Conservation (phyloP, 2,888 invertebrate genomes). For the Fissipunctia ypsillon region DNA sequence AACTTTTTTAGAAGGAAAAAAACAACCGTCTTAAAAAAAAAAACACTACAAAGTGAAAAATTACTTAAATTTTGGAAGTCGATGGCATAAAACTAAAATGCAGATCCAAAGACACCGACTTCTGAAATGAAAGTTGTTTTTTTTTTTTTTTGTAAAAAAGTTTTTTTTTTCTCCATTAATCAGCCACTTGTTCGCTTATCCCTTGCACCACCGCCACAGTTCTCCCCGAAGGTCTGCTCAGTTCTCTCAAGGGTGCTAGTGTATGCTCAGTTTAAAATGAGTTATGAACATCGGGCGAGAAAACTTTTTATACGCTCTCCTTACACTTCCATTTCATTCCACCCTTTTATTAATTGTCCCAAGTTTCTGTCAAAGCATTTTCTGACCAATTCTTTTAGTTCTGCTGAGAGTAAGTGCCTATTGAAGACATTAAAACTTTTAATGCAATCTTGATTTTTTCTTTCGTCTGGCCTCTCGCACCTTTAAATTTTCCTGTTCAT, state of each 20-base stretch:
- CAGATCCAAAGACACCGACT: no score
- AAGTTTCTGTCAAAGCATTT: constrained; percentile 56
- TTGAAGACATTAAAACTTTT: constrained; percentile 53
- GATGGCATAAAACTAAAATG: no score
- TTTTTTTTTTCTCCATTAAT: no score
- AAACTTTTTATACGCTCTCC: constrained; percentile 68
- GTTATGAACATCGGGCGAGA: constrained; percentile 73
- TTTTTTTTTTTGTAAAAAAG: no score
- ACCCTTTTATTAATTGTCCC: constrained; percentile 55
- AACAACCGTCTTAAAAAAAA: no score
- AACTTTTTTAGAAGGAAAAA: no score
- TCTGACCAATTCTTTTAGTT: constrained; percentile 25
- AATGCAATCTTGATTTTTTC: constrained; percentile 37
- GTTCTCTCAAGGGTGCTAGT: constrained; percentile 73
- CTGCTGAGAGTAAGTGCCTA: constrained; percentile 35
- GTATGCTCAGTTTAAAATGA: constrained; percentile 74
- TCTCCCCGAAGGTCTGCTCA: constrained; percentile 66
- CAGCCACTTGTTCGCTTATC: constrained; percentile 12
- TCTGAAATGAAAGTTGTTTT: no score
- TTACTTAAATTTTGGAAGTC: no score
- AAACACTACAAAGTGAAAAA: no score
- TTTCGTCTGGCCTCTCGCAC: constrained; percentile 11
- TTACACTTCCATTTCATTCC: constrained; percentile 53
- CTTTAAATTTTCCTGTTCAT: constrained; percentile 39
- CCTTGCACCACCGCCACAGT: constrained; percentile 44